Evolutionary conservation across 2,113 vertebrate species (phyloP), one percentile per base, ranked within the genome.

Genomic region (Illadopsis cleaveri): DNA sequence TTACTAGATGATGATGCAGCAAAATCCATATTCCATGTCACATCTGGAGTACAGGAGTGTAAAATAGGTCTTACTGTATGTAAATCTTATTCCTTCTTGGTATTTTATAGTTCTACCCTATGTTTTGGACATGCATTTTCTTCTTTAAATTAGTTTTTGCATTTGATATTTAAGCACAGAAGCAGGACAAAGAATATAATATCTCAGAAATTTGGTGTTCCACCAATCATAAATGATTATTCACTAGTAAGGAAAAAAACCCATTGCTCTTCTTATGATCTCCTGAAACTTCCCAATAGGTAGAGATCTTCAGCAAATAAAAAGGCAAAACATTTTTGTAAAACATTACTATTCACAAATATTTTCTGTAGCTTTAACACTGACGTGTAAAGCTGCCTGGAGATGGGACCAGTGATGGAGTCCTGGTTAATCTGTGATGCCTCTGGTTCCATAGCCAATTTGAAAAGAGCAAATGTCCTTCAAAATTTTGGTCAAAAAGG

Each of bases 401-500:
- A 82, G 48, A 68, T 5, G 79, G 25, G 22, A 57, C 69, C 48
- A 64, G 20, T 4, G 1, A 28, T 38, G 24, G n/a, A 89, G 9
- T 7, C 19, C 50, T 56, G 35, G 28, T 5, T 89, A 65, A 86
- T 57, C 9, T 80, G 17, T 61, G 31, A 51, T 69, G 21, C 12
- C n/a, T 81, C 22, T 2, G 0, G 27, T n/a, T 73, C 25, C 13
- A 65, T 0, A 0, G 48, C 3, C 20, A 48, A 11, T 44, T 71
- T 72, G 23, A 90, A 93, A 11, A 85, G 7, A 45, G 22, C 40
- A 89, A 70, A 47, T 12, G 14, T 44, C 37, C 28, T 76, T 80
- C 31, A 35, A 83, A 92, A 77, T 65, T 85, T 82, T 11, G 62
- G 56, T 50, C 31, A 69, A 58, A 90, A 82, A 62, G 40, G 3